phyloP scores from a whole-genome alignment of 2,113 vertebrate genomes.

The Rhinichthys klamathensis region DNA sequence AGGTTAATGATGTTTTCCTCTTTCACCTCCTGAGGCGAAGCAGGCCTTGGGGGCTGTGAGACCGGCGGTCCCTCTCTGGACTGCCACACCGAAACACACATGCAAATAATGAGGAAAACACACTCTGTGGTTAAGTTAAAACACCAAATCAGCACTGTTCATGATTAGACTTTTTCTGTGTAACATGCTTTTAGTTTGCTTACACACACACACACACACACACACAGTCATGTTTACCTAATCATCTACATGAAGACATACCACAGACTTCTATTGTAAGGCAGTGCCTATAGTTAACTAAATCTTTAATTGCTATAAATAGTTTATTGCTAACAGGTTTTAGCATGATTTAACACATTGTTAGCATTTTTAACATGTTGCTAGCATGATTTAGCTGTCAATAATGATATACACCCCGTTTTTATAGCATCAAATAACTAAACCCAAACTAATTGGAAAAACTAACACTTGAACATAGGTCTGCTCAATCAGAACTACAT shows the following conservation, averaged over 20 bases:
- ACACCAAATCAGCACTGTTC: slow-evolving; percentile 53
- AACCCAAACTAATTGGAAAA: too few relatives aligned
- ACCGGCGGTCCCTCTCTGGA: slow-evolving; percentile 85
- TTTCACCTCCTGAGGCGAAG: slow-evolving; percentile 86
- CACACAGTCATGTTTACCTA: background rate
- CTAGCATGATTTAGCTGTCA: too few relatives aligned
- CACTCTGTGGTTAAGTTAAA: slow-evolving; percentile 24
- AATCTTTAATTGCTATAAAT: background rate
- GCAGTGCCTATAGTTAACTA: background rate
- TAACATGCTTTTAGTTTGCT: background rate
- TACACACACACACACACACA: background rate
- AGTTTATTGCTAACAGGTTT: too few relatives aligned
- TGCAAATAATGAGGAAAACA: slow-evolving; percentile 15
- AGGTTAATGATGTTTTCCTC: slow-evolving; percentile 82
- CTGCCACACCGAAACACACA: slow-evolving; percentile 66
- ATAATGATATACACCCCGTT: too few relatives aligned
- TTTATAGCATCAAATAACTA: too few relatives aligned
- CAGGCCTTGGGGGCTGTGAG: slow-evolving; percentile 86
- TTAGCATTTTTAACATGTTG: too few relatives aligned
- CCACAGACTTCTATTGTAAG: background rate
- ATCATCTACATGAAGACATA: background rate
- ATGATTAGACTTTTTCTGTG: slow-evolving; percentile 19
- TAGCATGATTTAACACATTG: too few relatives aligned
- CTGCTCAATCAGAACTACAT: too few relatives aligned
- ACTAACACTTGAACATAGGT: too few relatives aligned